phyloP scores from a whole-genome alignment of 2,113 vertebrate species.

The Steatornis caripensis region DNA sequence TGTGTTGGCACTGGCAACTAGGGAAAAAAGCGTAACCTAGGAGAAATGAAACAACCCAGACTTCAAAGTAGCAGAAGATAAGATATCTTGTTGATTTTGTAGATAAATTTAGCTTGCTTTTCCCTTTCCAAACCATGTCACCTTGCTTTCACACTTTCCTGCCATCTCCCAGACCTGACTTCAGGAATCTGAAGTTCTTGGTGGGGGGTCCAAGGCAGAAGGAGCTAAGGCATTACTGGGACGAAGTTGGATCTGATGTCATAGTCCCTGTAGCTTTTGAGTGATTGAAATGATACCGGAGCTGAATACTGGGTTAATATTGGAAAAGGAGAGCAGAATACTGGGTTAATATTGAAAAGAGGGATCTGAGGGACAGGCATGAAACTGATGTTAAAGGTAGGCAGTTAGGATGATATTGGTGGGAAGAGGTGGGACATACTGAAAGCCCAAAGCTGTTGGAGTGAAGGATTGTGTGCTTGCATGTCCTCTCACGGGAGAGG shows the following conservation, averaged over 20 bases:
- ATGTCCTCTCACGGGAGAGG: background rate
- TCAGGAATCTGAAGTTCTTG: background rate
- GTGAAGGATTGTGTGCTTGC: background rate
- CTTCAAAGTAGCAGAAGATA: background rate
- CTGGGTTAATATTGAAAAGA: rapidly evolving
- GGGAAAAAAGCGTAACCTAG: background rate
- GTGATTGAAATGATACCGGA: background rate
- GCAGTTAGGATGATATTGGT: background rate
- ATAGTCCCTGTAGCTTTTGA: background rate
- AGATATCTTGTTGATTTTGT: background rate
- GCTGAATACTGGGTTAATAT: rapidly evolving
- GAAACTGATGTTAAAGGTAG: background rate
- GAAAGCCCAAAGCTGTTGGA: background rate
- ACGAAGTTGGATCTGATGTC: background rate
- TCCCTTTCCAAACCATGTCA: background rate
- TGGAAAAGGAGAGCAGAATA: background rate
- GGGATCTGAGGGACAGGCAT: background rate
- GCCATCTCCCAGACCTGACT: background rate
- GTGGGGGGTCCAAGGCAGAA: background rate
- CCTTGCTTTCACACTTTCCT: background rate
- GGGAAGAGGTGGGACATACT: background rate
- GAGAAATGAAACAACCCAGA: background rate
- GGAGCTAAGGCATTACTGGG: background rate
- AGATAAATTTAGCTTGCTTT: background rate
- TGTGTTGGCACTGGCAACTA: background rate